Percentiles rank a stretch among this genome's conserved stretches.
These are phyloP conservation scores for Coreoperca whiteheadi DNA, from an alignment of 2,113 vertebrate species.

Conservation along the genomic window DNA sequence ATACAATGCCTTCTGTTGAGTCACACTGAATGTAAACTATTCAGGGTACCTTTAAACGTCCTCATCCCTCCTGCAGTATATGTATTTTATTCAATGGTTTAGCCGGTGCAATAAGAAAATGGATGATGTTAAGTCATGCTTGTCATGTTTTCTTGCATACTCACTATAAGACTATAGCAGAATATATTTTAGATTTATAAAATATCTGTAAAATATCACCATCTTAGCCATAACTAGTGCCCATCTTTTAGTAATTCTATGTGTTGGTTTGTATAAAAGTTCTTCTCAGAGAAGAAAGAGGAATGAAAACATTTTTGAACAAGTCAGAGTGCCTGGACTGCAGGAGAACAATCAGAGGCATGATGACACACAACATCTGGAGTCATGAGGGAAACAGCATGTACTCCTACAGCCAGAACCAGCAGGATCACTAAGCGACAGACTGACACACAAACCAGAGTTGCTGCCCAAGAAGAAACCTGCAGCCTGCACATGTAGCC, in stretches of 20 bases:
- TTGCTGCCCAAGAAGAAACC: slow-evolving; percentile 13
- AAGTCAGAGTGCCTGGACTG: slow-evolving; percentile 20
- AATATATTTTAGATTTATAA: neutral
- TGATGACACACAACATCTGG: slow-evolving; percentile 74
- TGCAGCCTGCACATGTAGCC: neutral
- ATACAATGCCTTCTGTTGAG: neutral
- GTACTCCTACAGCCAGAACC: slow-evolving; percentile 49
- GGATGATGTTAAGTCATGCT: neutral
- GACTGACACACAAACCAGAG: slow-evolving; percentile 32
- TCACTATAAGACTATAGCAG: neutral
- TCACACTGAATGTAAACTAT: neutral
- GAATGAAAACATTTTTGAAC: slow-evolving; percentile 28
- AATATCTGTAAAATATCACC: neutral
- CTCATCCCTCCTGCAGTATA: neutral
- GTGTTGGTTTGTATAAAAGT: neutral
- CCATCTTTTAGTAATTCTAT: neutral
- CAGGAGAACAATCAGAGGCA: slow-evolving; percentile 40
- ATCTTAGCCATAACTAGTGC: neutral
- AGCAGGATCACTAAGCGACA: slow-evolving; percentile 33
- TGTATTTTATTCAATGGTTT: neutral
- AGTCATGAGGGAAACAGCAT: slow-evolving; percentile 63
- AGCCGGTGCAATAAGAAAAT: neutral
- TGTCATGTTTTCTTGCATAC: neutral
- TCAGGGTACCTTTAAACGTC: too few species aligned
- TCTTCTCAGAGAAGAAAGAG: slow-evolving; percentile 3